phyloP scores from a whole-genome alignment of 2,113 vertebrate genomes.

The Lepisosteus osseus region DNA sequence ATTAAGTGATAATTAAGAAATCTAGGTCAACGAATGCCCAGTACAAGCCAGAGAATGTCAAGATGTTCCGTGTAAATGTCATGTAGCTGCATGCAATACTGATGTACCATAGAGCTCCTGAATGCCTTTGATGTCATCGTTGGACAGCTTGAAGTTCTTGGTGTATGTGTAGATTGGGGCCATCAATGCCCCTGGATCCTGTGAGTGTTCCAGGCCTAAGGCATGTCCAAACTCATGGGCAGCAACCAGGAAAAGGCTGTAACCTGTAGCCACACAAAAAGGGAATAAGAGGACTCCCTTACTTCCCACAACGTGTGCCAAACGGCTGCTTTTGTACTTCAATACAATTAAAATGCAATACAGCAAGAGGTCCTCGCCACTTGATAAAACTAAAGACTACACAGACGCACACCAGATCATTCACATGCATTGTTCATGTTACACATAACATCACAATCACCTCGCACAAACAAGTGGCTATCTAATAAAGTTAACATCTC shows the following conservation, averaged over 20 bases:
- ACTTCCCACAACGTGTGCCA: too few species aligned
- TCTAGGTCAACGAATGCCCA: too few species aligned
- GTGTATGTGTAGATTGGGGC: slow-evolving; percentile 92
- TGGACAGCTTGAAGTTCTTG: slow-evolving; percentile 87
- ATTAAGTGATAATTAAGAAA: too few species aligned
- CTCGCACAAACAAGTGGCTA: too few species aligned
- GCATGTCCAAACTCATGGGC: slow-evolving; percentile 97
- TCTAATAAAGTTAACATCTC: too few species aligned
- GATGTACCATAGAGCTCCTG: slow-evolving; percentile 89
- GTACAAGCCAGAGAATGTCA: too few species aligned
- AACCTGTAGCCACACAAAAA: slow-evolving; percentile 63
- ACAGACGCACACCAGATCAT: background rate
- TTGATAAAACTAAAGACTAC: too few species aligned
- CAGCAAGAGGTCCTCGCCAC: too few species aligned
- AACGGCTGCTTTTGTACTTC: too few species aligned
- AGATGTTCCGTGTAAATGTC: background rate
- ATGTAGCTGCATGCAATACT: background rate
- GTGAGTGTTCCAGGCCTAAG: slow-evolving; percentile 91
- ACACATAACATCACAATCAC: too few species aligned
- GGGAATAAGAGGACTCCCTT: too few species aligned
- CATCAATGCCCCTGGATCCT: slow-evolving; percentile 93
- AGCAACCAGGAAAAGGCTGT: slow-evolving; percentile 95
- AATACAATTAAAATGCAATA: too few species aligned
- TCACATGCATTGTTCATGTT: background rate
- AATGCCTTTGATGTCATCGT: slow-evolving; percentile 89